Evolutionary conservation across 2,888 invertebrate species (phyloP).

Genomic region (Phasia obesa): DNA sequence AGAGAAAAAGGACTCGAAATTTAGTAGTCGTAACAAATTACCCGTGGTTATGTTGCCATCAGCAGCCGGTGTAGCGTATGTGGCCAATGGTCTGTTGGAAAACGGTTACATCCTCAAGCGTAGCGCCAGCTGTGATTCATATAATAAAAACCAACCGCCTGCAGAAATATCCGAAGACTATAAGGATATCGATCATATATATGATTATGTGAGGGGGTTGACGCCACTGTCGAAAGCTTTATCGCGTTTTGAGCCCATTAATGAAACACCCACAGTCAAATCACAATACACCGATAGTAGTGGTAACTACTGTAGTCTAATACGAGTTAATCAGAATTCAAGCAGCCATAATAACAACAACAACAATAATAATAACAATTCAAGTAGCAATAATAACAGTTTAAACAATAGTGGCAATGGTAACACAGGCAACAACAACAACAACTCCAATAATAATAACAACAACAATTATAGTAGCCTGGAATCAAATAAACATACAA

Average conservation of each 20-base stretch:
- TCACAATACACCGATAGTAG: slow-evolving; percentile 82
- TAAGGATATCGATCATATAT: slow-evolving; percentile 98
- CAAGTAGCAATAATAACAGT: slow-evolving; percentile 74
- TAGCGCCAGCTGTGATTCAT: slow-evolving; percentile 90
- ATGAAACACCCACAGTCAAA: slow-evolving; percentile 82
- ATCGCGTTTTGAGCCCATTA: slow-evolving; percentile 83
- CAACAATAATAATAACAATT: slow-evolving; percentile 73
- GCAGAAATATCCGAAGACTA: slow-evolving; percentile 91
- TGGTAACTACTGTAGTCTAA: slow-evolving; percentile 82
- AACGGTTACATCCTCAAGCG: slow-evolving; percentile 88
- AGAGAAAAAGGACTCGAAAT: slow-evolving; percentile 83
- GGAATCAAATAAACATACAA: slow-evolving; percentile 81
- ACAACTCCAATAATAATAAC: slow-evolving; percentile 52
- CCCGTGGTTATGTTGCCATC: slow-evolving; percentile 82
- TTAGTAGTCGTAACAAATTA: slow-evolving; percentile 80
- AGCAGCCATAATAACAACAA: slow-evolving; percentile 75
- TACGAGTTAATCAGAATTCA: slow-evolving; percentile 78
- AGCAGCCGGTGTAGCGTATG: slow-evolving; percentile 77
- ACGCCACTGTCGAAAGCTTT: slow-evolving; percentile 92
- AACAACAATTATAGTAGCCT: slow-evolving; percentile 81
- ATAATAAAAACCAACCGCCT: slow-evolving; percentile 81
- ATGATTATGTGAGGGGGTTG: slow-evolving; percentile 96
- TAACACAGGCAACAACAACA: slow-evolving; percentile 73
- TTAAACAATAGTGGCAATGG: slow-evolving; percentile 73
- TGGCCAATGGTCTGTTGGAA: slow-evolving; percentile 76